Conservation (phyloP, 2,888 invertebrate species). For the Galerucella pusilla region DNA sequence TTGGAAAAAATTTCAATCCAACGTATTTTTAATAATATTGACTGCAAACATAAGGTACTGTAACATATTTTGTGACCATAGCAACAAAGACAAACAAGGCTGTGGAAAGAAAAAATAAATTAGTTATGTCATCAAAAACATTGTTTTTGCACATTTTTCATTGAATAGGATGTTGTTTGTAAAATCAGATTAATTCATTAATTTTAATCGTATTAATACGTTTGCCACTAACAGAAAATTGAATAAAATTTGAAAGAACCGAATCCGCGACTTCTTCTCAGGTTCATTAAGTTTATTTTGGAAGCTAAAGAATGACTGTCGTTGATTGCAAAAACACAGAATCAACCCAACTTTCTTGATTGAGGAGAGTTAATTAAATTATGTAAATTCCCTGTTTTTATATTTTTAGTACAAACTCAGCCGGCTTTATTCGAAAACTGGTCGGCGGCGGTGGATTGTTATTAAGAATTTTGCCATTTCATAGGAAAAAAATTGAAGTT, state of each 20-base stretch:
- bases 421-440: neutral
- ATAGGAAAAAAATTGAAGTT: neutral
- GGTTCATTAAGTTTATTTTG: conserved; percentile 50
- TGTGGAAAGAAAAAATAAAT: too few species aligned
- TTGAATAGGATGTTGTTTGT: too few species aligned
- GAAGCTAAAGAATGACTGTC: conserved; percentile 55
- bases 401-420: conserved; percentile 46
- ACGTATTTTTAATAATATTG: too few species aligned
- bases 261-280: conserved; percentile 22
- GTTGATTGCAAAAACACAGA: conserved; percentile 64
- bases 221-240: conserved; percentile 3
- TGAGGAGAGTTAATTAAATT: conserved; percentile 65
- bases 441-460: neutral
- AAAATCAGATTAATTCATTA: too few species aligned
- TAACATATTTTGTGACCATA: too few species aligned
- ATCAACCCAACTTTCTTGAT: conserved; percentile 61
- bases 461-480: neutral
- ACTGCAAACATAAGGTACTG: too few species aligned
- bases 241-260: conserved; percentile 29
- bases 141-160: too few species aligned
- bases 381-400: conserved; percentile 59
- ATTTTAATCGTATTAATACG: too few species aligned
- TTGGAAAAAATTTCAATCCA: too few species aligned
- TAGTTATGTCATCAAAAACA: too few species aligned
- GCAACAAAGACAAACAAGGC: too few species aligned